Evolutionary conservation across 2,888 invertebrate genomes (phyloP), one percentile per base, ranked within the genome.

Genomic region (Eulithis testata): DNA sequence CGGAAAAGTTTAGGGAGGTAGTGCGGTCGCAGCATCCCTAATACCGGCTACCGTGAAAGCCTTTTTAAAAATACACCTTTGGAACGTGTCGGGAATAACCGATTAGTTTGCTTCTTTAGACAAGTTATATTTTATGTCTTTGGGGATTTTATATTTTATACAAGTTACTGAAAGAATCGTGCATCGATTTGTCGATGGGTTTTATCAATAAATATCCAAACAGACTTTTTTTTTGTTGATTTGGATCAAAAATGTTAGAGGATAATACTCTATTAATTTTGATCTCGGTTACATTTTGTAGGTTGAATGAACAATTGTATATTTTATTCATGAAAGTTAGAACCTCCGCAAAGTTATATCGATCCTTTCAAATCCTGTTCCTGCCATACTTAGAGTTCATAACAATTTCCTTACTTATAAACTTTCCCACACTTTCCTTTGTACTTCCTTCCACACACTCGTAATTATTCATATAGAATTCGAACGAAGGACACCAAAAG

Each of bases 51-150:
- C 85, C 85, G 87, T 87, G 79, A 88, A 90, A 90, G 86, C 86
- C 86, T 87, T 82, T 90, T 91, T 90, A 90, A 93, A 91, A 91
- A 91, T 90, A 91, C 90, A 91, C 89, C 89, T 89, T 88, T 81
- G 80, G 75, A 81, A 90, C 92, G 91, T 91, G 93, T 86, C 81
- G 72, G 71, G 92, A 91, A 92, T 93, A 90, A 91, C 82, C 79
- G 79, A 75, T 76, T 77, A 80, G 65, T 66, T 72, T 64, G 72
- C 65, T 68, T 64, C 70, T 66, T 63, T 68, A 63, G 63, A 62
- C 64, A 56, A 61, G 66, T 58, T 66, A 58, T 64, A 63, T 59
- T 63, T 62, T 62, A 61, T 60, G 63, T 64, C 57, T 45, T 59
- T 57, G 54, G 68, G 56, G 53, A 60, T 54, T 54, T 55, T 49